Evolutionary conservation across 2,888 invertebrate species (phyloP).

Genomic region (Vesta saturnalis): DNA sequence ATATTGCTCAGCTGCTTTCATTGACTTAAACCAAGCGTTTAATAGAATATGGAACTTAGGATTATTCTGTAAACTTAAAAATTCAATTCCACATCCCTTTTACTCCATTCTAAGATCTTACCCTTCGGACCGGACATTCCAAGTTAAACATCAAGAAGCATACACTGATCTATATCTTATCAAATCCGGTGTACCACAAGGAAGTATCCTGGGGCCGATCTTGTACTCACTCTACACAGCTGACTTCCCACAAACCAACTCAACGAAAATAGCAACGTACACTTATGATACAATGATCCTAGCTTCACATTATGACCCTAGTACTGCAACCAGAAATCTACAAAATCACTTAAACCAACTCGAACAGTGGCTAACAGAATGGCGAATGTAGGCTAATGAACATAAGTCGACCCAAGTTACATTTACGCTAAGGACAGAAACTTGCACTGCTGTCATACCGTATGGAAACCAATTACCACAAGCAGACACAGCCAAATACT

Average conservation of each 20-base stretch:
- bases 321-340: neutral
- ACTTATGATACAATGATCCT: too few species aligned
- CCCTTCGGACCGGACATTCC: too few species aligned
- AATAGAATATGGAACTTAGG: neutral
- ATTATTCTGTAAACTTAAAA: too few species aligned
- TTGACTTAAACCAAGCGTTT: neutral
- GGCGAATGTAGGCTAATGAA: slow-evolving; percentile 4
- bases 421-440: neutral
- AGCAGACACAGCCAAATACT: too few species aligned
- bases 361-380: neutral
- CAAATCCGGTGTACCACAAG: too few species aligned
- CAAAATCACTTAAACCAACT: neutral
- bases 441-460: neutral
- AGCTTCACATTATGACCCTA: too few species aligned
- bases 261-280: slow-evolving; percentile 18
- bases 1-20: neutral
- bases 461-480: neutral
- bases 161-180: too few species aligned
- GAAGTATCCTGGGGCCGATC: too few species aligned
- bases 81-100: too few species aligned
- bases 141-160: too few species aligned
- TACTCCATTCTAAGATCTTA: too few species aligned
- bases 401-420: too few species aligned
- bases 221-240: slow-evolving; percentile 15
- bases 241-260: slow-evolving; percentile 18